These are phyloP conservation scores for Hemibagrus wyckioides DNA, from an alignment of 2,113 vertebrate genomes.

Conservation along the genomic window DNA sequence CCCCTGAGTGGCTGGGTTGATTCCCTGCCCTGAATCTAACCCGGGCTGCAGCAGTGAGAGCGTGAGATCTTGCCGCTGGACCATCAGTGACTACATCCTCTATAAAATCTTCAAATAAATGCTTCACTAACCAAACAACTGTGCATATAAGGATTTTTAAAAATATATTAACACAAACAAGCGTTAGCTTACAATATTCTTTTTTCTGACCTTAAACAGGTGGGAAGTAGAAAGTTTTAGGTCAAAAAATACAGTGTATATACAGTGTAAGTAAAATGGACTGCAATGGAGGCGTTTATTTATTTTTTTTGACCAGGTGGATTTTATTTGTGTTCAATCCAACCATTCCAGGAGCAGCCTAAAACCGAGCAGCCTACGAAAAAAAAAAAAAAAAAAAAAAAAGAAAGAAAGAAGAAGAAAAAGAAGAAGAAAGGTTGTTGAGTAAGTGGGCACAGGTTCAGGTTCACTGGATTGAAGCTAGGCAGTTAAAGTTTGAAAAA, in stretches of 20 bases:
- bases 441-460: not conserved
- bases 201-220: not conserved
- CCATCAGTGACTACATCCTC: too few relatives aligned
- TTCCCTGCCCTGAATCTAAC: too few relatives aligned
- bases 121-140: not conserved
- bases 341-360: not conserved
- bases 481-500: not conserved
- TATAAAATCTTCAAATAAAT: too few relatives aligned
- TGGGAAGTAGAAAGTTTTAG: conserved; percentile 6
- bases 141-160: not conserved
- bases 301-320: not conserved
- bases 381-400: not conserved
- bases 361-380: not conserved
- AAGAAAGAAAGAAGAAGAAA: not conserved
- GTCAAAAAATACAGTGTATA: not conserved
- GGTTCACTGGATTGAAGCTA: not conserved
- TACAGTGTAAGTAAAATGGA: not conserved
- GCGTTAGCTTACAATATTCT: not conserved
- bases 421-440: not conserved
- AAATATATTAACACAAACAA: not conserved
- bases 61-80: too few relatives aligned
- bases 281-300: not conserved
- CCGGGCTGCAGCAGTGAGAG: too few relatives aligned
- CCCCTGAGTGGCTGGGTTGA: too few relatives aligned
- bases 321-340: not conserved